Evolutionary conservation across 2,888 invertebrate species (phyloP).

Genomic region (Melangyna quadrimaculata): DNA sequence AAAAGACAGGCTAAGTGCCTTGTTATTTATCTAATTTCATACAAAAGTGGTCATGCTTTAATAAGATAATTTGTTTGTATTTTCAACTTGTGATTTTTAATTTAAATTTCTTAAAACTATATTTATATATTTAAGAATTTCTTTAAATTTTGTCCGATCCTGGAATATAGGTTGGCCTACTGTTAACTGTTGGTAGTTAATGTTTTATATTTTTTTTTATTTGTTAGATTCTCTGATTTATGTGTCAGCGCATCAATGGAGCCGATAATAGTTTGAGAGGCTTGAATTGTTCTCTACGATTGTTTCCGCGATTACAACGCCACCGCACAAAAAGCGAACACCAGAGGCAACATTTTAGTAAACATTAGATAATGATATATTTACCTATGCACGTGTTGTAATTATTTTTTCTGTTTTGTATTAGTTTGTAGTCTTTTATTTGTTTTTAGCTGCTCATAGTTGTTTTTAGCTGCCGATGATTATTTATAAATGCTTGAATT

Average conservation of each 20-base stretch:
- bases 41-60: too few relatives aligned
- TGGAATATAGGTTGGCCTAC: not conserved
- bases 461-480: not conserved
- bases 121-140: too few relatives aligned
- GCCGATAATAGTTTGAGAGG: conserved; percentile 6
- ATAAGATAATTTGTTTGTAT: too few relatives aligned
- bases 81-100: too few relatives aligned
- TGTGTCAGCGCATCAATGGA: conserved; percentile 34
- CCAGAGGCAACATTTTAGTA: conserved; percentile 11
- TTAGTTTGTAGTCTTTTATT: not conserved
- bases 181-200: not conserved
- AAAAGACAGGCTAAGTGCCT: too few relatives aligned
- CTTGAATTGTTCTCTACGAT: not conserved
- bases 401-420: conserved; percentile 22
- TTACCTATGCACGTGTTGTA: conserved; percentile 45
- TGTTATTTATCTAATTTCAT: too few relatives aligned
- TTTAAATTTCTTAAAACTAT: too few relatives aligned
- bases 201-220: not conserved
- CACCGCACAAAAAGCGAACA: too few relatives aligned
- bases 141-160: not conserved
- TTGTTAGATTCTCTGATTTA: conserved; percentile 49
- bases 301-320: not conserved
- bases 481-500: not conserved
- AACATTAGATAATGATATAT: conserved; percentile 39
- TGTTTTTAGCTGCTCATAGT: not conserved